phyloP scores from a whole-genome alignment of 2,888 invertebrate genomes.

The Sarcophaga subvicina region DNA sequence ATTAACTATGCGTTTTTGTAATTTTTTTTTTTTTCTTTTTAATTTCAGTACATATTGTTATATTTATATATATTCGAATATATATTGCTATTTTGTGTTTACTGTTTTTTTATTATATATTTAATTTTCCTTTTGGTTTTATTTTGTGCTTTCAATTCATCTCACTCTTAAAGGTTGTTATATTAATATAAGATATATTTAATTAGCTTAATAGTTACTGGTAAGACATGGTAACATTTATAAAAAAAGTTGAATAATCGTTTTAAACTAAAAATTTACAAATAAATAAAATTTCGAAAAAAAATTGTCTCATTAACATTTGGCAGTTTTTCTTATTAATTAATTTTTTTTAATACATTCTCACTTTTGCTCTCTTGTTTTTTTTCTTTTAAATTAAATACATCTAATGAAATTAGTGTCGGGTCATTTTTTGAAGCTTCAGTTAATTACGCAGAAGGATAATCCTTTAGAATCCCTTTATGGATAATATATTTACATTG shows the following conservation, averaged over 20 bases:
- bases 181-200: constrained; percentile 45
- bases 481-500: too few relatives aligned
- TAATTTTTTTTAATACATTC: background rate
- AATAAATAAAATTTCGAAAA: background rate
- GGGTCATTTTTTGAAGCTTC: background rate
- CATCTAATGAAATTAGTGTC: background rate
- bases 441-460: too few relatives aligned
- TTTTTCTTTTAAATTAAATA: background rate
- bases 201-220: constrained; percentile 39
- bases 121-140: constrained; percentile 14
- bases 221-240: constrained; percentile 52
- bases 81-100: constrained; percentile 41
- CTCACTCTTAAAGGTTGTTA: constrained; percentile 62
- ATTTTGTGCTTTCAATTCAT: constrained; percentile 62
- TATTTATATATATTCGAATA: constrained; percentile 12
- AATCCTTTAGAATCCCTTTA: too few relatives aligned
- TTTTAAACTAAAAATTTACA: background rate
- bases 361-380: background rate
- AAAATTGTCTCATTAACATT: constrained; percentile 43
- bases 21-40: background rate
- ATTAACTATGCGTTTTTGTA: background rate
- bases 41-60: constrained; percentile 1
- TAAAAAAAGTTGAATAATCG: background rate
- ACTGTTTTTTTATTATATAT: constrained; percentile 23
- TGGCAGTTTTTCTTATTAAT: constrained; percentile 42